These are phyloP conservation scores for Nyctibius bracteatus DNA, from an alignment of 2,113 vertebrate genomes.

Conservation along the genomic window DNA sequence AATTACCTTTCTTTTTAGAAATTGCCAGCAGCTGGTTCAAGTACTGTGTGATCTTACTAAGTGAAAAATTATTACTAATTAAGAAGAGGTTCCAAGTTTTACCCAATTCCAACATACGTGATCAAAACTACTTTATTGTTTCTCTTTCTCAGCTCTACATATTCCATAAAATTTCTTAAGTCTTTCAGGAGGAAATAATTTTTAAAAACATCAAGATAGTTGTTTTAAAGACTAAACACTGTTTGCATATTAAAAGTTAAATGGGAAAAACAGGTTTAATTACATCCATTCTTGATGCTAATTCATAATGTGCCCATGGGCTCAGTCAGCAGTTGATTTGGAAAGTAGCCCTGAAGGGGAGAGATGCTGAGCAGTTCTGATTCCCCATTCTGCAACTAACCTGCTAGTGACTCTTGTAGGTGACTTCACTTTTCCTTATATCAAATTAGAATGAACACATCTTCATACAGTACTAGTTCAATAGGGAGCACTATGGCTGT, in stretches of 20 bases:
- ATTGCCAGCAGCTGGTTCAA: conserved; percentile 39
- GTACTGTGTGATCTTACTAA: conserved; percentile 40
- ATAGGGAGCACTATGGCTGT: background rate
- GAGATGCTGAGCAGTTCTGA: background rate
- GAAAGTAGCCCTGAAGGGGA: background rate
- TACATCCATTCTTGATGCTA: background rate
- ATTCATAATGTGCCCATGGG: background rate
- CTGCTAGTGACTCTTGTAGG: background rate
- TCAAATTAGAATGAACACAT: background rate
- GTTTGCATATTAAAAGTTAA: background rate
- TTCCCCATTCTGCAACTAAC: background rate
- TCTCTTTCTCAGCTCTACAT: background rate
- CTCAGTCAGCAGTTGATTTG: background rate
- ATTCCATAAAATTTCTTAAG: background rate
- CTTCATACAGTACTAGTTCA: background rate
- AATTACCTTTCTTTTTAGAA: conserved; percentile 63
- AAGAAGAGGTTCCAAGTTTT: conserved; percentile 34
- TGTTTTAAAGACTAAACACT: background rate
- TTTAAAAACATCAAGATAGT: background rate
- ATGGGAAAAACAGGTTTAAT: background rate
- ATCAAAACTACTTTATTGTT: conserved; percentile 13
- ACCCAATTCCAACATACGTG: background rate
- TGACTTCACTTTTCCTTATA: background rate
- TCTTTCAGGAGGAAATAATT: background rate
- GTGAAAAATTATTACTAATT: conserved; percentile 59